phyloP scores from a whole-genome alignment of 92 coral and sea anemone genomes.

The Meandrina meandrites region DNA sequence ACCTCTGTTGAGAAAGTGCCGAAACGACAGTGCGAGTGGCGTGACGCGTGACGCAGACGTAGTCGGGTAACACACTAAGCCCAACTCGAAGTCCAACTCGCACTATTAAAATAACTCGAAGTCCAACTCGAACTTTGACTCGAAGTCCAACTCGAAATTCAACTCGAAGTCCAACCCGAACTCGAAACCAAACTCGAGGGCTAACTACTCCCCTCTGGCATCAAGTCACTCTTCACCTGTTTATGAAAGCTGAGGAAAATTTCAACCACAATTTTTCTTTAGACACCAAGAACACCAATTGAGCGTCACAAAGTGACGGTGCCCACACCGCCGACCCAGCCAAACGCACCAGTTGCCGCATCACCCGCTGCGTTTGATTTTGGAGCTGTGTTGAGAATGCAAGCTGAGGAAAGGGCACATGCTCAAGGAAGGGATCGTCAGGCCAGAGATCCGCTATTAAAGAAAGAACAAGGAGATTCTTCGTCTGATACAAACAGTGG shows the following conservation, averaged over 20 bases:
- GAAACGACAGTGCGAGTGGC: too few relatives aligned
- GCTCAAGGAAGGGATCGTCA: neutral
- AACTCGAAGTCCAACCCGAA: too few relatives aligned
- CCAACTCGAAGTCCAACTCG: too few relatives aligned
- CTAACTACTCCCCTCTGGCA: too few relatives aligned
- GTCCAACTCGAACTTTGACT: too few relatives aligned
- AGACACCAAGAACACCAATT: slow-evolving; percentile 45
- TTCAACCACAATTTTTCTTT: neutral
- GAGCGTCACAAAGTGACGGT: slow-evolving; percentile 16
- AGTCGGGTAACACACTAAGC: too few relatives aligned
- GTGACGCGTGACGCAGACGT: too few relatives aligned
- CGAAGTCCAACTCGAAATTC: too few relatives aligned
- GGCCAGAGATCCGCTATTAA: slow-evolving; percentile 24
- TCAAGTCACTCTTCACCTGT: neutral
- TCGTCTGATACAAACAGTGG: slow-evolving; percentile 9
- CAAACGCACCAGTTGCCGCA: neutral
- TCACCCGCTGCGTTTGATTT: slow-evolving; percentile 30
- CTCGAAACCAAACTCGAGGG: too few relatives aligned
- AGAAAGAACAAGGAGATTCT: slow-evolving; percentile 7
- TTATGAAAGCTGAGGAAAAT: neutral
- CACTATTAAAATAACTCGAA: too few relatives aligned
- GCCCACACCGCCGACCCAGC: slow-evolving; percentile 20
- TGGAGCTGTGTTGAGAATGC: slow-evolving; percentile 45
- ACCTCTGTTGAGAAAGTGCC: too few relatives aligned
- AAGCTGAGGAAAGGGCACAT: slow-evolving; percentile 28